Conservation (phyloP, 2,113 vertebrate species). For the Columbina picui region DNA sequence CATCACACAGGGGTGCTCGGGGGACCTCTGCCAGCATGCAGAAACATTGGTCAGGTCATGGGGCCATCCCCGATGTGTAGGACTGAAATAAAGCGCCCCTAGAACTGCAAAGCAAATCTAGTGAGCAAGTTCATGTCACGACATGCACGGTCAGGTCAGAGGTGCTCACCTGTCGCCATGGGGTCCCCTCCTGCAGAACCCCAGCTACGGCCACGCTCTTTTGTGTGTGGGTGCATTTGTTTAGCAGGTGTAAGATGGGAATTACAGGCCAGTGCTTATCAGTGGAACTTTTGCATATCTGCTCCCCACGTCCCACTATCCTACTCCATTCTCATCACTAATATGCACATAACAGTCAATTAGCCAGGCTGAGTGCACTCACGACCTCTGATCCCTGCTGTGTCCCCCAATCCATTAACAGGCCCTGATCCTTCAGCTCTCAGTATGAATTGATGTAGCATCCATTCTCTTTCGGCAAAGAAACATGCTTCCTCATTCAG, state of each 20-base stretch:
- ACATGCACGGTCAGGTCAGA: accelerated
- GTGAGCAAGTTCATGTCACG: background rate
- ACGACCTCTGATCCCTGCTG: constrained; percentile 94
- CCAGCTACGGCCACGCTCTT: accelerated
- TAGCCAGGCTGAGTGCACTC: constrained; percentile 86
- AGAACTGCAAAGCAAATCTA: background rate
- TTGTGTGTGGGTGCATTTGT: too few relatives aligned
- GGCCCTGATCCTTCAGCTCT: constrained; percentile 78
- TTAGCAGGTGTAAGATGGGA: background rate
- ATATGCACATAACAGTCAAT: constrained; percentile 88
- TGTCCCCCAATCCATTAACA: constrained; percentile 88
- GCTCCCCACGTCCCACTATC: background rate
- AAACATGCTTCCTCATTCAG: constrained; percentile 89
- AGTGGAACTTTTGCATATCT: background rate
- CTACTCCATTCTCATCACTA: constrained; percentile 7
- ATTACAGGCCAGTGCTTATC: background rate
- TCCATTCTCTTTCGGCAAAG: constrained; percentile 87
- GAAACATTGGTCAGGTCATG: background rate
- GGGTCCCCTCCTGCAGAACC: background rate
- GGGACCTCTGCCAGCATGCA: accelerated
- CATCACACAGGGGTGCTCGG: background rate
- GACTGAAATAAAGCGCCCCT: background rate
- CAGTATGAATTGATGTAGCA: constrained; percentile 90
- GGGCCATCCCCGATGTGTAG: accelerated
- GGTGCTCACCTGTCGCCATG: accelerated